Conservation (phyloP, 2,888 invertebrate species). For the Megastigmus dorsalis region DNA sequence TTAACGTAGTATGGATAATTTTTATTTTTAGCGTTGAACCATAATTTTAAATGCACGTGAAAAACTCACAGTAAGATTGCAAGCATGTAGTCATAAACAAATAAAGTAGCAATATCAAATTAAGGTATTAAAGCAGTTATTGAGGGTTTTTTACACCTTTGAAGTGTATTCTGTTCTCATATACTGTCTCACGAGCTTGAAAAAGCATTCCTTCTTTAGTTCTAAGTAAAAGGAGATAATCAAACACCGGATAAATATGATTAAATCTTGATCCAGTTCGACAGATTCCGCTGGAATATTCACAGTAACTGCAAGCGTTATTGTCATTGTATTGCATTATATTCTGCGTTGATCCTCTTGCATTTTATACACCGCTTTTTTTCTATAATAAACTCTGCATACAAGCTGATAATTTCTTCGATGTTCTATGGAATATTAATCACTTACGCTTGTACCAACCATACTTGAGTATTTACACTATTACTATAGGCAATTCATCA, state of each 20-base stretch:
- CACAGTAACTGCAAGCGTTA: not conserved
- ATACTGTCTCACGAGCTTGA: not conserved
- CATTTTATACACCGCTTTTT: too few species aligned
- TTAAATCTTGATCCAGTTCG: not conserved
- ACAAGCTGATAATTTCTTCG: too few species aligned
- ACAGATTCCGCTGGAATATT: not conserved
- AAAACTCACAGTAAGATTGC: too few species aligned
- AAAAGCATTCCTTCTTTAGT: not conserved
- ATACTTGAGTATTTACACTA: too few species aligned
- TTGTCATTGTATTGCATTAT: not conserved
- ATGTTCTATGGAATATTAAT: too few species aligned
- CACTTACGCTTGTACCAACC: too few species aligned
- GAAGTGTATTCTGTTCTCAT: not conserved
- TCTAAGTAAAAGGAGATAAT: too few species aligned
- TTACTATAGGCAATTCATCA: too few species aligned
- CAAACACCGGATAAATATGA: not conserved
- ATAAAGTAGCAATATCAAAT: not conserved
- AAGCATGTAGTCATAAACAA: not conserved
- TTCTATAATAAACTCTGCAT: too few species aligned
- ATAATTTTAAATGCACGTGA: too few species aligned
- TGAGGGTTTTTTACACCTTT: not conserved
- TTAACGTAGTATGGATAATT: too few species aligned
- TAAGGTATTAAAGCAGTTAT: not conserved
- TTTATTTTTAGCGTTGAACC: not conserved
- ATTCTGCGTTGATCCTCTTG: not conserved